phyloP scores from a whole-genome alignment of 1,140 invertebrate species.

The Wasmannia auropunctata region DNA sequence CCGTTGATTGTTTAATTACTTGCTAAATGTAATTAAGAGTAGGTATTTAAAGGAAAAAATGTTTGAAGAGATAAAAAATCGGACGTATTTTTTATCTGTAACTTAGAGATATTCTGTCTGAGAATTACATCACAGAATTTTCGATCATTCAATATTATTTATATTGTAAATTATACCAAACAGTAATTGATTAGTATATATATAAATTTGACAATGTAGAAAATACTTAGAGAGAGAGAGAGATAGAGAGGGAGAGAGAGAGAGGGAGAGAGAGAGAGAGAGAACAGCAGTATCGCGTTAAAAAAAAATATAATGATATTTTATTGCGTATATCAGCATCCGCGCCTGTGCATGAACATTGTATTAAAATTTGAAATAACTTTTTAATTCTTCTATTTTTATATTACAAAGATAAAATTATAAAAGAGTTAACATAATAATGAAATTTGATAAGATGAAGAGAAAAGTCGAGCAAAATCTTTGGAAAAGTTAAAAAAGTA shows the following conservation, averaged over 20 bases:
- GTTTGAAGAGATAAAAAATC: not conserved
- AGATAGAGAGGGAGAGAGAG: not conserved
- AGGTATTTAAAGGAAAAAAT: not conserved
- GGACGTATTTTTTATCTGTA: not conserved
- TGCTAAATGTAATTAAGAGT: not conserved
- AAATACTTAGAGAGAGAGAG: not conserved
- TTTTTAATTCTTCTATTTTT: not conserved
- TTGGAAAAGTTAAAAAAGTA: not conserved
- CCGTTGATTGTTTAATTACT: too few relatives aligned
- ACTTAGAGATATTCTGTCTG: not conserved
- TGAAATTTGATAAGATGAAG: not conserved
- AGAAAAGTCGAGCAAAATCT: not conserved
- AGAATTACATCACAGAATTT: not conserved
- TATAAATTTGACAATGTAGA: not conserved
- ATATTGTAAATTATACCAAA: not conserved
- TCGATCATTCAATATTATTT: not conserved
- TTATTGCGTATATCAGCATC: constrained; percentile 25
- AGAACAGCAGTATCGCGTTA: not conserved
- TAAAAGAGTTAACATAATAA: not conserved
- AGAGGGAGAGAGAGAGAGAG: not conserved
- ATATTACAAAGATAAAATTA: constrained; percentile 11
- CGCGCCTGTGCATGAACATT: not conserved
- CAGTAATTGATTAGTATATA: not conserved
- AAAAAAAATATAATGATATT: constrained; percentile 36
- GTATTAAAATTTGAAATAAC: not conserved